phyloP scores from a whole-genome alignment of 2,888 invertebrate genomes.

The Onchidella celtica region DNA sequence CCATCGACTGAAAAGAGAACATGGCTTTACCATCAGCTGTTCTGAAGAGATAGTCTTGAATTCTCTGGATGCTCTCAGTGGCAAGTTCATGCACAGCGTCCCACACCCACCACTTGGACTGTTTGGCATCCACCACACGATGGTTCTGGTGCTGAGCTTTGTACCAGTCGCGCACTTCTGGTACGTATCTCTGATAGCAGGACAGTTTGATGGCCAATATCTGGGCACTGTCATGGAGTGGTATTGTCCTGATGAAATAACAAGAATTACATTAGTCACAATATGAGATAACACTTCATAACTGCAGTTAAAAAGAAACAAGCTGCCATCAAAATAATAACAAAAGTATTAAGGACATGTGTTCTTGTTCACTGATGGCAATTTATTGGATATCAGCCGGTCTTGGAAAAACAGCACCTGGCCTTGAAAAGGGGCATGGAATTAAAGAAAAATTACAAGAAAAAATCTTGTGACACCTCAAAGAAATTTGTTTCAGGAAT shows the following conservation, averaged over 20 bases:
- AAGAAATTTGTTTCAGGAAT: no score
- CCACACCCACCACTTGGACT: slow-evolving; percentile 80
- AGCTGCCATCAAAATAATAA: neutral
- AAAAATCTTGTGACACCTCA: no score
- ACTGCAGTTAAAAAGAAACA: neutral
- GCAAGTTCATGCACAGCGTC: slow-evolving; percentile 70
- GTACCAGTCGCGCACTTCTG: slow-evolving; percentile 75
- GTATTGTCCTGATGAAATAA: slow-evolving; percentile 62
- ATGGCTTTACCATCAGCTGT: slow-evolving; percentile 76
- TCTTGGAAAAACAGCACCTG: no score
- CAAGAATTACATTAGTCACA: neutral
- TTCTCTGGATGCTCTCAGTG: slow-evolving; percentile 73
- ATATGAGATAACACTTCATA: no score
- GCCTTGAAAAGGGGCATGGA: no score
- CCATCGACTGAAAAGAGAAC: no score
- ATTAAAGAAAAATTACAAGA: no score
- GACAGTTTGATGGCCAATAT: slow-evolving; percentile 75
- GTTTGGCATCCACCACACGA: slow-evolving; percentile 65
- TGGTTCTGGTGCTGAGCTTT: slow-evolving; percentile 77
- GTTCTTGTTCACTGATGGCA: no score
- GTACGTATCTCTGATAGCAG: slow-evolving; percentile 69
- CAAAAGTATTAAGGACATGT: neutral
- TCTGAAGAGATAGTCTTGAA: slow-evolving; percentile 77
- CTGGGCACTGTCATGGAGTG: slow-evolving; percentile 78
- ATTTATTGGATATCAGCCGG: no score